Evolutionary conservation across 1,140 invertebrate species (phyloP).

Genomic region (Chlorops oryzae): DNA sequence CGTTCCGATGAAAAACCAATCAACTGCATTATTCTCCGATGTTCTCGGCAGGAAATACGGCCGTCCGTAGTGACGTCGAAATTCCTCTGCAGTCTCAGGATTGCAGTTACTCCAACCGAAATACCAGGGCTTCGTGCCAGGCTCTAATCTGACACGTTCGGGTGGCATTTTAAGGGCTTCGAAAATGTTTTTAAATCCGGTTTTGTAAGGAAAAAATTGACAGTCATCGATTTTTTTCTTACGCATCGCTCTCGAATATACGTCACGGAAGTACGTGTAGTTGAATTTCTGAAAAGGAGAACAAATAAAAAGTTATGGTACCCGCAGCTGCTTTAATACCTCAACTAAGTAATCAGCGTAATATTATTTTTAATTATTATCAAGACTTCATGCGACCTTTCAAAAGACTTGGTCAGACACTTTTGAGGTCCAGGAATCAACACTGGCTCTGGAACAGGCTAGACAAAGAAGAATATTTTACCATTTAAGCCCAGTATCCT

Average conservation of each 20-base stretch:
- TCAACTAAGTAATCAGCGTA: too few species aligned
- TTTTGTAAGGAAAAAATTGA: slow-evolving; percentile 89
- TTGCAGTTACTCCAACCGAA: slow-evolving; percentile 94
- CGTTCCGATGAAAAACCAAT: slow-evolving; percentile 96
- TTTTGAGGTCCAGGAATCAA: too few species aligned
- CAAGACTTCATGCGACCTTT: too few species aligned
- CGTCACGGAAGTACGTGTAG: slow-evolving; percentile 72
- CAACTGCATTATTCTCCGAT: slow-evolving; percentile 77
- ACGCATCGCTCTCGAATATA: slow-evolving; percentile 59
- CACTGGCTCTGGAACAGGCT: too few species aligned
- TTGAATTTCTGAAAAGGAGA: slow-evolving; percentile 51
- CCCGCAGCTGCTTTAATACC: too few species aligned
- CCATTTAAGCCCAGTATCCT: too few species aligned
- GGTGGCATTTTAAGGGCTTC: slow-evolving; percentile 75
- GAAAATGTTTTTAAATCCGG: slow-evolving; percentile 66
- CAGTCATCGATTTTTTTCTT: slow-evolving; percentile 58
- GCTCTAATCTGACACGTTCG: slow-evolving; percentile 57
- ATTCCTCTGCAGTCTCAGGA: slow-evolving; percentile 62
- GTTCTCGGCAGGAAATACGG: slow-evolving; percentile 84
- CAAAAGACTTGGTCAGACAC: too few species aligned
- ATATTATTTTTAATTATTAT: too few species aligned
- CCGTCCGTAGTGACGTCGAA: slow-evolving; percentile 71
- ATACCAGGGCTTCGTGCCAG: slow-evolving; percentile 69
- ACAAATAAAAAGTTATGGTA: slow-evolving; percentile 11
- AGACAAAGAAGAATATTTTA: too few species aligned